A percentile compares a stretch with the other conserved stretches of the same genome.
phyloP scores from a whole-genome alignment of 2,113 vertebrate species.

The Xyrauchen texanus region DNA sequence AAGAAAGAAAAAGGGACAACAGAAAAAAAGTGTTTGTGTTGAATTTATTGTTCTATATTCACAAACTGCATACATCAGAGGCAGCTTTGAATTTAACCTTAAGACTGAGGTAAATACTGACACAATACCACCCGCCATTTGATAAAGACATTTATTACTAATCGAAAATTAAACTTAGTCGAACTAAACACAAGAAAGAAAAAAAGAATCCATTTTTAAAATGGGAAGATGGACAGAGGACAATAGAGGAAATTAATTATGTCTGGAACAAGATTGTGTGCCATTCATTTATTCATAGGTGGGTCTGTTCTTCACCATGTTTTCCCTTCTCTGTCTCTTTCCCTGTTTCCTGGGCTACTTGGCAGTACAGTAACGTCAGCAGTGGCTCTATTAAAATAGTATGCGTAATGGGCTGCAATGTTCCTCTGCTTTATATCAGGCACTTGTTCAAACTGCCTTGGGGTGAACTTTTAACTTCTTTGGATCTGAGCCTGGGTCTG shows the following conservation, averaged over 20 bases:
- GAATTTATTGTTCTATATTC: conserved; percentile 48
- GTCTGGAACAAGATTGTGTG: conserved; percentile 26
- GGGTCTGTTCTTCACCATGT: neutral
- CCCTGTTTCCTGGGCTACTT: conserved; percentile 31
- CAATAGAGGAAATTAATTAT: conserved; percentile 9
- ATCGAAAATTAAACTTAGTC: conserved; percentile 52
- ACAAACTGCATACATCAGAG: conserved; percentile 36
- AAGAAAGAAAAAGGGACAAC: neutral
- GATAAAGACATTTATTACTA: conserved; percentile 52
- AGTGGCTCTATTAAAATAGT: conserved; percentile 69
- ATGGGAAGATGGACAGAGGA: neutral
- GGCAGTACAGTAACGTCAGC: conserved; percentile 65
- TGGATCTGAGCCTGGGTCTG: conserved; percentile 26
- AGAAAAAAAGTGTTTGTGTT: conserved; percentile 29
- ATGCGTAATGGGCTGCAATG: conserved; percentile 34
- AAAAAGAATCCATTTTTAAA: conserved; percentile 34
- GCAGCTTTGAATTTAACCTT: conserved; percentile 46
- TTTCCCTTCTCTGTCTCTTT: conserved; percentile 39
- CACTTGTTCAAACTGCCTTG: conserved; percentile 46
- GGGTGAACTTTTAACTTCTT: conserved; percentile 71
- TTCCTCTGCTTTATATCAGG: conserved; percentile 18
- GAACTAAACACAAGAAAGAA: conserved; percentile 47
- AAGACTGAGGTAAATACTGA: conserved; percentile 23
- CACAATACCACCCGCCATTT: conserved; percentile 15
- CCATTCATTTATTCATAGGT: conserved; percentile 41